Evolutionary conservation across 2,888 invertebrate genomes (phyloP).

Genomic region (Ptilodon capucinus): DNA sequence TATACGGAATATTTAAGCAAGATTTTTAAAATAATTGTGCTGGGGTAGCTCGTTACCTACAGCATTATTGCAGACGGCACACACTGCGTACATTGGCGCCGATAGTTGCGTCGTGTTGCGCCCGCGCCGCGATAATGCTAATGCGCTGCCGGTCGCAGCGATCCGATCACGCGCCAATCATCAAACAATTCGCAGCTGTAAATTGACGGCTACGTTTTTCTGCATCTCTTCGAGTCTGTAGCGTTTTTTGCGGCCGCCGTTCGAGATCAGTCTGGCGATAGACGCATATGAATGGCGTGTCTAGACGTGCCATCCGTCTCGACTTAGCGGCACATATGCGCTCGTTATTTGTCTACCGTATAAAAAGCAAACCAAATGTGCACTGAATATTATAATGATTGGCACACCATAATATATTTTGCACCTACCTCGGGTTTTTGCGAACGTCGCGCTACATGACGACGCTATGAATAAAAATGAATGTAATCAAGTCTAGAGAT

Average conservation of each 20-base stretch:
- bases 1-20: too few relatives aligned
- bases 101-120: not conserved
- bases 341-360: conserved; percentile 43
- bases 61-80: not conserved
- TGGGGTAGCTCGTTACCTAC: not conserved
- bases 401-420: conserved; percentile 47
- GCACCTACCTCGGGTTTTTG: conserved; percentile 44
- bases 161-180: conserved; percentile 7
- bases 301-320: conserved; percentile 64
- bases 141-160: not conserved
- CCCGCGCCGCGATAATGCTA: not conserved
- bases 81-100: not conserved
- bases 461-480: conserved; percentile 55
- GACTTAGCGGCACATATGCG: conserved; percentile 47
- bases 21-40: too few relatives aligned
- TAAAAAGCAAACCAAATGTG: conserved; percentile 50
- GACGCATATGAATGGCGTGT: conserved; percentile 60
- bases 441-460: conserved; percentile 34
- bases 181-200: conserved; percentile 42
- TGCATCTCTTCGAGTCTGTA: conserved; percentile 42
- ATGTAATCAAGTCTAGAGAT: conserved; percentile 55
- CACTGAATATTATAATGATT: conserved; percentile 57
- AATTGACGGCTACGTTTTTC: conserved; percentile 55
- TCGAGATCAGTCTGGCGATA: conserved; percentile 65
- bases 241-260: conserved; percentile 52